Base-by-base conservation (phyloP, 1,140 invertebrate genomes). In the Conopomorpha cramerella region DNA sequence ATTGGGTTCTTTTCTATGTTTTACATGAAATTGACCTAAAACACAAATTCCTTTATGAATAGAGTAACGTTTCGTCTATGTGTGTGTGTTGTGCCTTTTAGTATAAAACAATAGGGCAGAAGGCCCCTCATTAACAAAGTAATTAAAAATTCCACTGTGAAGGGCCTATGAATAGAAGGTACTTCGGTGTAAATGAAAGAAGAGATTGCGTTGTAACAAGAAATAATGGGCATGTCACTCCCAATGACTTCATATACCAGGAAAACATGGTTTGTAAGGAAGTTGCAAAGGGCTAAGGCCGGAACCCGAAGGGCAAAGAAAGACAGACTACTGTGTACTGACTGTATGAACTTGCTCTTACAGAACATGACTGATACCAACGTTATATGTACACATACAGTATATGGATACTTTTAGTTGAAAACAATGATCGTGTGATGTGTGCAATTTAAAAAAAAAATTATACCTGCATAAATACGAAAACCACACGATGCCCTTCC, bases 141-240 rank as follows among this genome's bases (percentile, higher is more conserved):
- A 56, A 57, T 60, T 60, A 51, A 48, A 47, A 49, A 55, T 55
- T 38, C 35, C 45, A 48, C 46, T 46, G 36, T 44, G 13, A 18
- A 37, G 41, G 32, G 36, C 30, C 30, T 37, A 2, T 30, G 23
- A n/a, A n/a, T n/a, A n/a, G n/a, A n/a, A n/a, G n/a, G 39, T 16
- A 30, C 40, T 28, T 39, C 65, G 51, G 63, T 67, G 61, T 59
- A 55, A 70, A 59, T 64, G 46, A 53, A n/a, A n/a, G n/a, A n/a
- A n/a, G n/a, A n/a, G n/a, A n/a, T n/a, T n/a, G n/a, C 39, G 36
- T 50, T 55, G 39, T 44, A 55, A 45, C 45, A 45, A 56, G 46
- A 55, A 64, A 62, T 71, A 70, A 68, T 71, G 59, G 66, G 53
- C 61, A 74, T 71, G 66, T 74, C 70, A 72, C 70, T 74, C 61